Conservation (phyloP, 2,888 invertebrate genomes). For the Pelosia muscerda region DNA sequence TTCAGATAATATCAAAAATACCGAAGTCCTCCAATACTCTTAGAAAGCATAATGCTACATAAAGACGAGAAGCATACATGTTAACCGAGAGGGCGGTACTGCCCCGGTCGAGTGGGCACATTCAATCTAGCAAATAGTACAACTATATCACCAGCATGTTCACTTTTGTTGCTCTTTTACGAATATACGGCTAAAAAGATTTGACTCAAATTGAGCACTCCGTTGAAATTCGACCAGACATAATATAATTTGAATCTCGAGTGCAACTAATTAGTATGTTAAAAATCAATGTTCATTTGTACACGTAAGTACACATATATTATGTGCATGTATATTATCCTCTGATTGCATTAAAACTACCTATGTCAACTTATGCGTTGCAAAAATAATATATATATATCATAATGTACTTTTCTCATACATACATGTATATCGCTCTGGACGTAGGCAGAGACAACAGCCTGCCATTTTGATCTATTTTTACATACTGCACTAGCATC, state of each 20-base stretch:
- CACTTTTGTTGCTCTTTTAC: slow-evolving; percentile 1
- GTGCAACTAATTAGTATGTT: not conserved
- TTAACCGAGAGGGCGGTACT: slow-evolving; percentile 1
- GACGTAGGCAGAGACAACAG: no score
- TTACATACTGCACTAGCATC: no score
- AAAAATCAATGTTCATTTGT: not conserved
- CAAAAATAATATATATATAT: no score
- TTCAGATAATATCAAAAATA: not conserved
- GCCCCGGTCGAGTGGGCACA: not conserved
- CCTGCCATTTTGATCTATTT: no score
- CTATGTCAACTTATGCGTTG: no score
- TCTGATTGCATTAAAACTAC: no score
- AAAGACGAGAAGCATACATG: not conserved
- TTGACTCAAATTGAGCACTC: not conserved
- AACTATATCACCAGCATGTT: not conserved
- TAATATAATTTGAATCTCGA: not conserved
- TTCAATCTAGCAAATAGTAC: not conserved
- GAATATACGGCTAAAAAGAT: not conserved
- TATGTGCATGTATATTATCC: no score
- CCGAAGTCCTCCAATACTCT: not conserved
- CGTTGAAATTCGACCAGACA: not conserved
- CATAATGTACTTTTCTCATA: no score
- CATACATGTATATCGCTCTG: no score
- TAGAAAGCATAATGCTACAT: not conserved
- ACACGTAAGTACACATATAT: no score